Base-by-base conservation (phyloP, 2,888 invertebrate species). In the Anagyrus pseudococci region DNA sequence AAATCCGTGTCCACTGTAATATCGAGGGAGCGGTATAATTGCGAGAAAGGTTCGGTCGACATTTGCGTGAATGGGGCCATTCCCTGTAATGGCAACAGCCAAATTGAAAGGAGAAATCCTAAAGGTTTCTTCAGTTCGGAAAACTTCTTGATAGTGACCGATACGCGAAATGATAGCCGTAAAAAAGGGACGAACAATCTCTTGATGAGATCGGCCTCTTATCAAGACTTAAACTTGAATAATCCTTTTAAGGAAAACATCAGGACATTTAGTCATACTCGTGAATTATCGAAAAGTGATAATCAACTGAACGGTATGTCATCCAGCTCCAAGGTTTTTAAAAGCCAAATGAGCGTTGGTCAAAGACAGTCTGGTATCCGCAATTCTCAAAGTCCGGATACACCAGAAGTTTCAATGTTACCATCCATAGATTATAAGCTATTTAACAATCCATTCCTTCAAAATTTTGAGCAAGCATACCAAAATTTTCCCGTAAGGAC, bases 281-380 rank as follows among this genome's bases (percentile, higher is more conserved):
- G 70, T 50, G 70, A 71, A 19, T 67, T 73, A 3, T 69, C 77
- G 0, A 77, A 77, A 47, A 79, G 78, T 59, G 75, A 77, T 53
- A 75, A 75, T 50, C 72, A 73, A 2, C 50, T 77, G 46, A 75
- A 76, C 61, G 72, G 67, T 48, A 64, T 63, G 19, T 54, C 71
- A 1, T 10, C 23, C 4, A 52, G 58, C 2, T 58, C 73, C 1
- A 78, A 73, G 53, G 76, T 80, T 2, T 82, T 77, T 67, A 77
- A 74, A 37, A 81, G 81, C 25, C 78, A 79, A 47, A 59, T 82
- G 10, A 77, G 76, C 55, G 79, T 82, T 2, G 80, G 77, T 1
- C 61, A 82, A 19, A 78, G 66, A 29, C 43, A 56, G 2, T 70
- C 54, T 4, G 40, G 40, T 19, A 19, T 43, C 4, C 72, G 2